Percentiles rank a stretch among this genome's conserved stretches.
Conservation (phyloP, 2,888 invertebrate genomes). For the Lydus trimaculatus region DNA sequence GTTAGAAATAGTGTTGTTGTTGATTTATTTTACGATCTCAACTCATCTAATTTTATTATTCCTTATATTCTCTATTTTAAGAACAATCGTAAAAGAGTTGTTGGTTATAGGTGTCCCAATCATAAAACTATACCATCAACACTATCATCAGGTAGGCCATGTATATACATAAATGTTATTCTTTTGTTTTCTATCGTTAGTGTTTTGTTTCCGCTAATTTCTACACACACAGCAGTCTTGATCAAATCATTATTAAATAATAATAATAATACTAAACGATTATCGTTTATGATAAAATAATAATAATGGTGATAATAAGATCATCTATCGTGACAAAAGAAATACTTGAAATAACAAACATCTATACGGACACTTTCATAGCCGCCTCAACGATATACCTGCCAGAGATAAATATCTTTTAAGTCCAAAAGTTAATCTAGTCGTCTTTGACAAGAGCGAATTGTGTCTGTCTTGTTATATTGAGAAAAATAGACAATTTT, state of each 20-base stretch:
- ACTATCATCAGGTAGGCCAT: background rate
- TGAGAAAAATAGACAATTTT: background rate
- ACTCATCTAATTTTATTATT: conserved; percentile 26
- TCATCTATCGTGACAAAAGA: conserved; percentile 25
- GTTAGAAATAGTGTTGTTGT: conserved; percentile 11
- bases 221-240: conserved; percentile 1
- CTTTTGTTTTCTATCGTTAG: background rate
- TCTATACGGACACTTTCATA: conserved; percentile 30
- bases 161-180: background rate
- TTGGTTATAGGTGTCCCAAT: background rate
- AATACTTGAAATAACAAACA: conserved; percentile 33
- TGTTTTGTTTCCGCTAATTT: background rate
- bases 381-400: conserved; percentile 28
- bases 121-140: conserved; percentile 15
- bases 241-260: conserved; percentile 17
- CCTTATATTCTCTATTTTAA: conserved; percentile 17
- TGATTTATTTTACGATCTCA: conserved; percentile 31
- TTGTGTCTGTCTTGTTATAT: conserved; percentile 8
- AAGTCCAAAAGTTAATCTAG: conserved; percentile 29
- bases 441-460: conserved; percentile 16
- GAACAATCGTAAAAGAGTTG: conserved; percentile 25
- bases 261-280: background rate
- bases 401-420: conserved; percentile 30
- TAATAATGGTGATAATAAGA: background rate
- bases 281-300: conserved; percentile 15